Evolutionary conservation across 2,113 vertebrate genomes (phyloP).

Genomic region (Zosterops borbonicus): DNA sequence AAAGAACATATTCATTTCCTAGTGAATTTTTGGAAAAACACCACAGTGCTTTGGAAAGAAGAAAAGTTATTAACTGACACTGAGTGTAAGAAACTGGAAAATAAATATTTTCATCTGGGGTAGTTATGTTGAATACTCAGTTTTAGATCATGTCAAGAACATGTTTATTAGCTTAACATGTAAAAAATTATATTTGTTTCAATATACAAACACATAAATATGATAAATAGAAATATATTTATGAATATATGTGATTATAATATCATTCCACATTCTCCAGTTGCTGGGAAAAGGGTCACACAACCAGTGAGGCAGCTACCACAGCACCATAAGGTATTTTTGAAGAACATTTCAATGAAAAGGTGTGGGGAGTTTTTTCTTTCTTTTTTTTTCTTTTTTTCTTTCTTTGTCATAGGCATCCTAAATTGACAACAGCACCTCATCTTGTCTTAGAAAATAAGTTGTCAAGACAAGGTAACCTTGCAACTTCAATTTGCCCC

Average conservation of each 20-base stretch:
- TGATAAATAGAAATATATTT: background rate
- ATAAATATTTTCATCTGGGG: background rate
- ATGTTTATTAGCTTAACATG: background rate
- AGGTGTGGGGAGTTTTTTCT: accelerated
- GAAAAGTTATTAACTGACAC: background rate
- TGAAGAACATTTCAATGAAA: background rate
- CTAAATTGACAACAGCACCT: background rate
- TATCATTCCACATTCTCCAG: background rate
- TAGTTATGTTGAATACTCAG: background rate
- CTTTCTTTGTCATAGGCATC: accelerated
- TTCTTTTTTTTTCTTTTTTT: background rate
- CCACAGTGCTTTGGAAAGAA: background rate
- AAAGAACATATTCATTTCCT: background rate
- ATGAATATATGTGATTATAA: background rate
- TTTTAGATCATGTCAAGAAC: background rate
- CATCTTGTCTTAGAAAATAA: background rate
- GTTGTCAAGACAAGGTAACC: background rate
- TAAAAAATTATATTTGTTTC: background rate
- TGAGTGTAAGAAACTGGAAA: background rate
- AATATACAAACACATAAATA: background rate
- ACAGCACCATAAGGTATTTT: background rate
- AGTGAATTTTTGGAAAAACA: background rate
- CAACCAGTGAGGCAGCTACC: background rate
- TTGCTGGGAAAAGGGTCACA: background rate
- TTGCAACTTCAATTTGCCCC: background rate